Conservation (phyloP, 2,888 invertebrate species). For the Euclidia mi region DNA sequence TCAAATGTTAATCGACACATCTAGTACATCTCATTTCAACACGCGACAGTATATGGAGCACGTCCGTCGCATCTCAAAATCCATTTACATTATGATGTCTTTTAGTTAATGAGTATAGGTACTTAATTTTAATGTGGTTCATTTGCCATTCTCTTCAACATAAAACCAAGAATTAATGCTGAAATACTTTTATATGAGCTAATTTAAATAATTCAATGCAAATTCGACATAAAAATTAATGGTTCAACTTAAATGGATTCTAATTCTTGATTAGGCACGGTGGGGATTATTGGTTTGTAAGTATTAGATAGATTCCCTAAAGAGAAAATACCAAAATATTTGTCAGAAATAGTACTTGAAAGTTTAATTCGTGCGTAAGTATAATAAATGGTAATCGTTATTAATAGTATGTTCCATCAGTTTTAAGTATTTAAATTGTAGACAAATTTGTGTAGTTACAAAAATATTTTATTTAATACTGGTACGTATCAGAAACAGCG, state of each 20-base stretch:
- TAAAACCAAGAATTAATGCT: slow-evolving; percentile 46
- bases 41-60: slow-evolving; percentile 14
- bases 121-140: slow-evolving; percentile 39
- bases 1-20: slow-evolving; percentile 56
- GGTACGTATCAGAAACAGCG: too few relatives aligned
- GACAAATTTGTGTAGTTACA: neutral
- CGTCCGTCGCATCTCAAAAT: neutral
- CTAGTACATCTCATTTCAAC: slow-evolving; percentile 36
- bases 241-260: slow-evolving; percentile 42
- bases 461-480: too few relatives aligned
- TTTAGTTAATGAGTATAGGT: slow-evolving; percentile 25
- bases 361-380: slow-evolving; percentile 15
- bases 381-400: slow-evolving; percentile 28
- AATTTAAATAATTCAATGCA: slow-evolving; percentile 53
- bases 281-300: slow-evolving; percentile 47
- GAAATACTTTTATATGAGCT: slow-evolving; percentile 40
- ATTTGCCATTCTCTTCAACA: slow-evolving; percentile 41
- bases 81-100: neutral
- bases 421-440: neutral
- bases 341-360: slow-evolving; percentile 23
- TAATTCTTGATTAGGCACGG: slow-evolving; percentile 49
- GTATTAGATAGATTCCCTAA: slow-evolving; percentile 30
- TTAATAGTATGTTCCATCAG: slow-evolving; percentile 8
- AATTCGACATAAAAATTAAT: slow-evolving; percentile 57
- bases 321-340: slow-evolving; percentile 39